Conservation (phyloP, 1,140 invertebrate genomes). For the Lepidurus packardi region DNA sequence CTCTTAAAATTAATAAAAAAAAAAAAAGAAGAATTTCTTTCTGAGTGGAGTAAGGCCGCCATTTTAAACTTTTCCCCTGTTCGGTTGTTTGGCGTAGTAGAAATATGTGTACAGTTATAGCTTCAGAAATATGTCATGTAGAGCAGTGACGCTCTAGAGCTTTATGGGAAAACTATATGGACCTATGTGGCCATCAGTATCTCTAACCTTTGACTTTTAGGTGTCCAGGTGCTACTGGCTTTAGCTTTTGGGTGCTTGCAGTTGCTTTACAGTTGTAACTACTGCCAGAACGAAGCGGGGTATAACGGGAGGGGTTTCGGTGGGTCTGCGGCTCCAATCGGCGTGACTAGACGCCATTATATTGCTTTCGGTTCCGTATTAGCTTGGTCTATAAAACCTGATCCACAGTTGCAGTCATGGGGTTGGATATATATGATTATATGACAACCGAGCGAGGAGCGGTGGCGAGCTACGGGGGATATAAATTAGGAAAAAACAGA, state of each 20-base stretch:
- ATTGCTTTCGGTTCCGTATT: conserved; percentile 11
- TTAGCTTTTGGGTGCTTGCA: background rate
- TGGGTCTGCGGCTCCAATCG: conserved; percentile 9
- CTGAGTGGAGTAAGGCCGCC: too few species aligned
- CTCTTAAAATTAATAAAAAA: too few species aligned
- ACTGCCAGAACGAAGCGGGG: background rate
- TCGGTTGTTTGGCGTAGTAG: too few species aligned
- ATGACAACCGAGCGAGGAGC: conserved; percentile 5
- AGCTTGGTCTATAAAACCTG: conserved; percentile 18
- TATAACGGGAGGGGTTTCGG: conserved; percentile 12
- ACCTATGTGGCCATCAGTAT: background rate
- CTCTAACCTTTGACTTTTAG: conserved; percentile 14
- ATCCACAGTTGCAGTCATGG: background rate
- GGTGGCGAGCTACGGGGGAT: background rate
- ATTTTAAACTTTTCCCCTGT: too few species aligned
- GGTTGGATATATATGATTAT: background rate
- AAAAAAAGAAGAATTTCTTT: too few species aligned
- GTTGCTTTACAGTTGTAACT: background rate
- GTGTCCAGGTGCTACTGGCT: background rate
- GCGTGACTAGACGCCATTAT: conserved; percentile 18
- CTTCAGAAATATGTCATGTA: too few species aligned
- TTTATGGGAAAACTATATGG: background rate
- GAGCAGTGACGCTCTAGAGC: too few species aligned
- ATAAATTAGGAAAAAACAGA: background rate
- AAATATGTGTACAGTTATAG: too few species aligned